Evolutionary conservation across 2,113 vertebrate species (phyloP), one percentile per base, ranked within the genome.

Genomic region (Boulengeromyrus knoepffleri): DNA sequence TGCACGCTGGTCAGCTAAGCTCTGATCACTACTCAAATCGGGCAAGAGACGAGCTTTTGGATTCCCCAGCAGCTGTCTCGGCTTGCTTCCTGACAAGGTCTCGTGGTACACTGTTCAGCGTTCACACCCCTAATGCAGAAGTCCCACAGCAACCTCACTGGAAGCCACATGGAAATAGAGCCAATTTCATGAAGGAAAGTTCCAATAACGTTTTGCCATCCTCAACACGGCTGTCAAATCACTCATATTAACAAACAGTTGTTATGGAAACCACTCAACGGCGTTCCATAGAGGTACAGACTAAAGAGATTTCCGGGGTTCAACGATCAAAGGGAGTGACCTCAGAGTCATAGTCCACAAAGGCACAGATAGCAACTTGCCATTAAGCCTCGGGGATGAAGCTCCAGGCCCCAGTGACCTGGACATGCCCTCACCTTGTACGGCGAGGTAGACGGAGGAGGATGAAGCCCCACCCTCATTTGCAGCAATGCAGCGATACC

Each of bases 341-440:
- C 15, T 39, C 74, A 77, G 74, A 77, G 74, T 17, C 74, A 85
- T 15, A 49, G 24, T 85, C 84, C 4, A 49, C 50, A 56, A 49
- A 90, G 19, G 42, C 42, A 47, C 70, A 84, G 31, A 49, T 4
- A 84, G 80, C 15, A 31, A 36, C 88, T 5, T 49, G 24, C 9
- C 47, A 49, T 50, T 6, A 27, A 80, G 6, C 13, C 31, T 70
- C 27, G 5, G 27, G 4, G 70, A 39, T 39, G 27, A 74, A 27
- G 7, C 12, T 5, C 12, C 17, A 8, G 87, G 19, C 10, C 5
- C 24, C 56, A 39, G 39, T 27, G 13, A 50, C 52, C 19, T 52
- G 15, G 58, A 90, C 47, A 77, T n/a, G 52, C 47, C 77, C 58
- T 93, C 94, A 99, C 99, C 98, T 97, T 99, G 97, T 27, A 99